Conservation (phyloP, 2,113 vertebrate species). For the Clarias gariepinus region DNA sequence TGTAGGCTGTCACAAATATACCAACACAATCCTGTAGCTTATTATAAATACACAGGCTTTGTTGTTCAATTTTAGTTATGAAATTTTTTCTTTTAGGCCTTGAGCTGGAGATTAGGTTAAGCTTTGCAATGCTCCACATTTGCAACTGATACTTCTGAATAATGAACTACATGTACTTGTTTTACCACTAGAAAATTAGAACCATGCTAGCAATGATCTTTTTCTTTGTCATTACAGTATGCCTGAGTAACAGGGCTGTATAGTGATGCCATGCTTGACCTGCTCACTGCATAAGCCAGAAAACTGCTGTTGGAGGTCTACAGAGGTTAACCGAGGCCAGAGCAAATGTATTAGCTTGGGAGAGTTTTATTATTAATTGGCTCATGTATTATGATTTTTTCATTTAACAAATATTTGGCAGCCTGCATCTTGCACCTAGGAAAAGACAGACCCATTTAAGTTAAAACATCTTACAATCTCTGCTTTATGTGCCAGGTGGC, state of each 20-base stretch:
- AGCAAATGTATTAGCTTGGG: slow-evolving; percentile 68
- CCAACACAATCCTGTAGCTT: slow-evolving; percentile 57
- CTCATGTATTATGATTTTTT: slow-evolving; percentile 82
- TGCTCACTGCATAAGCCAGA: neutral
- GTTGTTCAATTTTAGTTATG: slow-evolving; percentile 33
- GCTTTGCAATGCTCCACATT: slow-evolving; percentile 27
- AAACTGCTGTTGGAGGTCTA: slow-evolving; percentile 6
- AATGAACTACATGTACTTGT: slow-evolving; percentile 31
- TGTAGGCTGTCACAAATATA: slow-evolving; percentile 53
- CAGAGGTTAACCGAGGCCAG: neutral
- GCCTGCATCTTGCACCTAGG: slow-evolving; percentile 62
- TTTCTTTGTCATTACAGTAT: slow-evolving; percentile 9
- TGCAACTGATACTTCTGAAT: slow-evolving; percentile 21
- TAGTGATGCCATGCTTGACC: slow-evolving; percentile 1
- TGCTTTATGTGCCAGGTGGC: neutral
- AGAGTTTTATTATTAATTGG: slow-evolving; percentile 84
- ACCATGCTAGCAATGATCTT: slow-evolving; percentile 13
- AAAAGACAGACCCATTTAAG: neutral
- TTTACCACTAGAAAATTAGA: slow-evolving; percentile 9
- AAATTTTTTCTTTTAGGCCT: slow-evolving; percentile 34
- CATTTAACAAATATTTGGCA: slow-evolving; percentile 80
- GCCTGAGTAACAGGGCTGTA: neutral
- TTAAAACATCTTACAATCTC: slow-evolving; percentile 7
- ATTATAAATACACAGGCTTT: slow-evolving; percentile 52
- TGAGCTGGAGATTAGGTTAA: slow-evolving; percentile 48